Conservation (phyloP, 1,140 invertebrate genomes). For the Brachionus manjavacas region DNA sequence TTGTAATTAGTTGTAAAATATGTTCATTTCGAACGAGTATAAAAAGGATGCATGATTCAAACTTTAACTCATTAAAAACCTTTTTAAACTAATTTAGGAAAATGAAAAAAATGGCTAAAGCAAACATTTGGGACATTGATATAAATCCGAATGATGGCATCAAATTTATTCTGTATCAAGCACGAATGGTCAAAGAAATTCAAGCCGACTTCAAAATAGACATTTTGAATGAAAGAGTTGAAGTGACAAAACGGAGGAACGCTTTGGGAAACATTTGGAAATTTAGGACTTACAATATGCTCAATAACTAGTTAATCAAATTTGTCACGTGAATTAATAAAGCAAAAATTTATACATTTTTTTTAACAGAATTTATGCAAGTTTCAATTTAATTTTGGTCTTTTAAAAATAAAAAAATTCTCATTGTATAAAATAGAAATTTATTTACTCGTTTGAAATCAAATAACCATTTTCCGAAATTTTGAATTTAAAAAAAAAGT, state of each 20-base stretch:
- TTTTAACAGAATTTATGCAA: neutral
- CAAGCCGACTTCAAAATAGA: neutral
- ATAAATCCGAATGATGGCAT: neutral
- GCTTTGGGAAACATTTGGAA: constrained; percentile 35
- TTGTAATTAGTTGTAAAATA: neutral
- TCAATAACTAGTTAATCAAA: neutral
- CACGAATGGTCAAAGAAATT: neutral
- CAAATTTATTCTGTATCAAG: neutral
- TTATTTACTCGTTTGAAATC: too few relatives aligned
- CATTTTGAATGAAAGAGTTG: neutral
- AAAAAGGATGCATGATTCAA: neutral
- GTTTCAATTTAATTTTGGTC: too few relatives aligned
- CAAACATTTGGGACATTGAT: constrained; percentile 17
- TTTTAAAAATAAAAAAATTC: too few relatives aligned
- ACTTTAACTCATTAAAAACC: neutral
- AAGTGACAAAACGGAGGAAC: neutral
- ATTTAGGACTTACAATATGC: neutral
- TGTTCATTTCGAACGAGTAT: neutral
- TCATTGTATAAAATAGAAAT: too few relatives aligned
- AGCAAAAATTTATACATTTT: neutral
- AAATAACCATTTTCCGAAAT: too few relatives aligned
- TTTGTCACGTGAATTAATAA: neutral
- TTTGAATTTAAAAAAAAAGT: too few relatives aligned
- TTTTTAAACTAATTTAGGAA: neutral
- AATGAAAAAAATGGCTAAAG: constrained; percentile 26